Base-by-base conservation (phyloP, 1,140 invertebrate genomes). In the Nymphalis io region DNA sequence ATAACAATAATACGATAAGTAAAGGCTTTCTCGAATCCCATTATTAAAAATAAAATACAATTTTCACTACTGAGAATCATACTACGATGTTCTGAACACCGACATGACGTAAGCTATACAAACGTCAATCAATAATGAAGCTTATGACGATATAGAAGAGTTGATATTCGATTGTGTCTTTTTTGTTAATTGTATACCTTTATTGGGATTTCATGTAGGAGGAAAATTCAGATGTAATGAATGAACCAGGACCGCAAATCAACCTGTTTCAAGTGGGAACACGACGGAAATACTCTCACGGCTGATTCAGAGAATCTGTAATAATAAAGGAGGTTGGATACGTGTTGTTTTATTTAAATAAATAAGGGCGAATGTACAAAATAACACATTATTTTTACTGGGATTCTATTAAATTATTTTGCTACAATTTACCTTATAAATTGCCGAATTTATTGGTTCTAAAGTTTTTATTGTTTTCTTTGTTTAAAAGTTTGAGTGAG, bases 221-320 rank as follows among this genome's bases (percentile, higher is more conserved):
- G 68, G 68, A 70, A 70, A 70, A 70, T 61, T 70, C 55, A 63
- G 40, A 27, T 20, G 57, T 44, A 44, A 46, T 70, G 68, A 70
- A 70, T 70, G 68, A 63, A 63, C 16, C 20, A 3, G 51, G 33
- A 16, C 13, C 48, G 46, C 42, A 42, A 57, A 44, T 39, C 66
- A 60, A 68, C 66, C 66, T 42, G 66, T 68, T 68, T 68, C 23
- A 39, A 57, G 33, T 33, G 66, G 46, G 46, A 68, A 51, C 46
- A 18, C 16, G 46, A 55, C 27, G 60, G 21, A 61, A 61, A 58
- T 66, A 59, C 42, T 67, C 64, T 67, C 66, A 53, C 66, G 60
- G 27, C 8, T 53, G 60, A 62, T 62, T 62, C 60, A 62, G 23
- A 39, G 60, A 51, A 51, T 39, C 20, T 27, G 23, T 27, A 55